Base-by-base conservation (phyloP, 2,113 vertebrate genomes). In the Periophthalmus modestus region DNA sequence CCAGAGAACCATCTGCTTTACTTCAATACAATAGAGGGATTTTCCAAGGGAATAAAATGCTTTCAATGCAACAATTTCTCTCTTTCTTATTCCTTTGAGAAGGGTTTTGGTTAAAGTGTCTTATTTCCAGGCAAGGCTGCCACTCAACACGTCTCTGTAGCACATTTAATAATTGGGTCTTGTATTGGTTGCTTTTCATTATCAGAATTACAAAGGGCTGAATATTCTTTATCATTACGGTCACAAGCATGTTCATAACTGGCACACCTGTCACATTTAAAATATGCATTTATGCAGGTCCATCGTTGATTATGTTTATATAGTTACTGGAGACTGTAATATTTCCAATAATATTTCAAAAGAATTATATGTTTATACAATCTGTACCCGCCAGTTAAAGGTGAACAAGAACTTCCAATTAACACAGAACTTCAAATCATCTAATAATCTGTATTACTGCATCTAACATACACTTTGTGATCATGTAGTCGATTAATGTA, bases 11-110 rank as follows among this genome's bases (percentile, higher is more conserved):
- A 98, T 98, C 97, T 98, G 97, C 96, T 96, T 95, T 94, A 96
- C 96, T 96, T 94, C 81, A 81, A 90, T 94, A 98, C 96, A 98
- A 98, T 94, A 95, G 96, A 95, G 93, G 97, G 97, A 98, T 98
- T 98, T 98, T 95, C 94, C 90, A 86, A 81, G 82, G 83, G 89
- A 89, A 93, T 93, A 93, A 92, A 94, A 93, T 92, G 92, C 93
- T 93, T 92, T 95, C 92, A 92, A 88, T 82, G 79, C 79, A 90
- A 93, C 90, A 89, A 84, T 94, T 93, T 93, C 79, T 78, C 68
- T 78, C 58, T 75, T 54, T 72, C 62, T 81, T 77, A 19, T 39
- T 89, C 84, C 87, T 87, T 93, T 94, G 91, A 93, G 69, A 89
- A 90, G 94, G 94, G 90, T 96, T 92, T 86, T 91, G 91, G 85